phyloP scores from a whole-genome alignment of 2,888 invertebrate species.

The Amphipyra berbera region DNA sequence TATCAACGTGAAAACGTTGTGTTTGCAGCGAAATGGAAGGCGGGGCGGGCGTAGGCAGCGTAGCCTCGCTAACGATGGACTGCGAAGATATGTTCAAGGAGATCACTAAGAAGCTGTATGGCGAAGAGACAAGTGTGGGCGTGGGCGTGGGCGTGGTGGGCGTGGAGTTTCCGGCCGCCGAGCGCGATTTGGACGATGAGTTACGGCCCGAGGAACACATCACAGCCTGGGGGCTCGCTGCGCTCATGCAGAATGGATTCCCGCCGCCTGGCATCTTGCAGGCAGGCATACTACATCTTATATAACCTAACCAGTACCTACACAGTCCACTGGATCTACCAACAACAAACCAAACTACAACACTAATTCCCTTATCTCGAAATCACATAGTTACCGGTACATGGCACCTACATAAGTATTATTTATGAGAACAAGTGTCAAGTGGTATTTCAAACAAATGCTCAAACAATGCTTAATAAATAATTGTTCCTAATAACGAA shows the following conservation, averaged over 20 bases:
- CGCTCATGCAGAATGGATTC: conserved; percentile 94
- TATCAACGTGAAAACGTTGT: not conserved
- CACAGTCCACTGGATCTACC: not conserved
- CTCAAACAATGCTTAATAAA: too few species aligned
- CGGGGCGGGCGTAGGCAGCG: conserved; percentile 81
- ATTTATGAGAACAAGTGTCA: too few species aligned
- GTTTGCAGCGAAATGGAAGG: conserved; percentile 83
- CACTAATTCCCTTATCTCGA: too few species aligned
- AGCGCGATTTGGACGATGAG: conserved; percentile 86
- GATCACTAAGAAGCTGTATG: conserved; percentile 97
- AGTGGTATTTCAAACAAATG: too few species aligned
- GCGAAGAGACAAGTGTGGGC: conserved; percentile 91
- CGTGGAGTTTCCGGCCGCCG: conserved; percentile 85
- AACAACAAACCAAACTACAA: too few species aligned
- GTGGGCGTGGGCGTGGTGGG: conserved; percentile 77
- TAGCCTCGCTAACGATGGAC: conserved; percentile 91
- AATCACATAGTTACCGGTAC: too few species aligned
- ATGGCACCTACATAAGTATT: too few species aligned
- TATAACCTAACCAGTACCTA: not conserved
- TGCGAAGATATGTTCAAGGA: conserved; percentile 97
- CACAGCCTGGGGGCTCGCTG: conserved; percentile 93
- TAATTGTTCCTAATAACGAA: too few species aligned
- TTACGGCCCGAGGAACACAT: conserved; percentile 93
- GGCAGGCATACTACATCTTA: conserved; percentile 62
- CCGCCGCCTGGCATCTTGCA: conserved; percentile 91